Conservation (phyloP, 2,888 invertebrate genomes). For the Dryocosmus kuriphilus region DNA sequence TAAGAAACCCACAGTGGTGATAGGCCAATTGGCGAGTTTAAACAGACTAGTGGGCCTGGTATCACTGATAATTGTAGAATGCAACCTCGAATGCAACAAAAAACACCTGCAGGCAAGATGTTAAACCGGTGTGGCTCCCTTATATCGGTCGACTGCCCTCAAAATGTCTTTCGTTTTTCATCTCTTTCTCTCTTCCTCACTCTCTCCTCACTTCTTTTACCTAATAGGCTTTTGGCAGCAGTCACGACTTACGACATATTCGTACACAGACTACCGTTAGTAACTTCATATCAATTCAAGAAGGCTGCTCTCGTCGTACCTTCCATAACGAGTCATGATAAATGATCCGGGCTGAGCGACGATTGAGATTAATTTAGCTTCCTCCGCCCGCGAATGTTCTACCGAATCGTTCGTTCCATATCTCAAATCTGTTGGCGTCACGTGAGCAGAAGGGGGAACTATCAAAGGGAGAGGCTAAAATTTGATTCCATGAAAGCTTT, state of each 20-base stretch:
- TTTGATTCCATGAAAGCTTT: background rate
- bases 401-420: constrained; percentile 56
- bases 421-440: constrained; percentile 48
- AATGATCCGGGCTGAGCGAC: constrained; percentile 70
- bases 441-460: constrained; percentile 4
- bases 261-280: constrained; percentile 72
- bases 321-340: constrained; percentile 73
- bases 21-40: constrained; percentile 19
- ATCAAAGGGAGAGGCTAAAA: background rate
- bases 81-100: constrained; percentile 18
- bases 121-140: constrained; percentile 8
- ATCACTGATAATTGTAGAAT: constrained; percentile 17
- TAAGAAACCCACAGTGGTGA: background rate
- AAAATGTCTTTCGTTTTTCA: background rate
- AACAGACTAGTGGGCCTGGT: background rate
- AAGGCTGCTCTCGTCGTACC: constrained; percentile 56
- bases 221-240: constrained; percentile 71
- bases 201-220: constrained; percentile 56
- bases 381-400: constrained; percentile 56
- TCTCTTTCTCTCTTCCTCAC: constrained; percentile 53
- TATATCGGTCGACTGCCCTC: background rate
- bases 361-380: constrained; percentile 75
- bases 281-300: constrained; percentile 73
- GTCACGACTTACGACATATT: constrained; percentile 71
- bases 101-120: constrained; percentile 22